Evolutionary conservation across 2,797 vertebrate genomes (phyloP).

Genomic region (Masticophis lateralis): DNA sequence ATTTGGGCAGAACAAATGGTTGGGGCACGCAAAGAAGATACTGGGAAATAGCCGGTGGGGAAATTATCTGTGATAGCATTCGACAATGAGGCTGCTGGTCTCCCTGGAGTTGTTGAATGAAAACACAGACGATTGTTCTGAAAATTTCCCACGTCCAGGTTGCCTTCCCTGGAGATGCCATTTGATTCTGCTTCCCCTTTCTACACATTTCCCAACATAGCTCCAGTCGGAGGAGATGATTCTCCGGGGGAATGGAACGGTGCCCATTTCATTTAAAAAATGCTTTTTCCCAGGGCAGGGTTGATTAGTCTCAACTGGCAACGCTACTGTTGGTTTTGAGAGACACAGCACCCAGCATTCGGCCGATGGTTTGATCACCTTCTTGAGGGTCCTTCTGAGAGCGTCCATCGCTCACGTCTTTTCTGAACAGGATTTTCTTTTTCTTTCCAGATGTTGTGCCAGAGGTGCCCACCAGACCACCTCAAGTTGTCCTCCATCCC

Average conservation of each 20-base stretch:
- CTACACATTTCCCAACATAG: no score
- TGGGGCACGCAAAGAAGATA: not conserved
- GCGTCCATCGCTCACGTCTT: not conserved
- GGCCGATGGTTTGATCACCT: not conserved
- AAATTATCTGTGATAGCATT: not conserved
- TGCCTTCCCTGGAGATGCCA: not conserved
- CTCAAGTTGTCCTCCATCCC: constrained; percentile 94
- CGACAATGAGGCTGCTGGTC: not conserved
- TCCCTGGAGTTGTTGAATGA: not conserved
- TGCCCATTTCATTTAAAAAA: not conserved
- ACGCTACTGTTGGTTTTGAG: not conserved
- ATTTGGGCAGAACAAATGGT: not conserved
- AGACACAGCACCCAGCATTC: not conserved
- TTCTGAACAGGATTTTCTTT: constrained; percentile 16
- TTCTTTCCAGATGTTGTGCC: constrained; percentile 86
- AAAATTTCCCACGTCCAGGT: not conserved
- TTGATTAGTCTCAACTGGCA: not conserved
- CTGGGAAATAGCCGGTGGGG: not conserved
- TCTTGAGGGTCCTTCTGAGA: not conserved
- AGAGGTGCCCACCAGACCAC: constrained; percentile 88
- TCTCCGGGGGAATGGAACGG: not conserved
- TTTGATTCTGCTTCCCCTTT: not conserved
- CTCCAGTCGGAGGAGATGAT: not conserved
- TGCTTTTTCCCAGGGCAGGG: not conserved
- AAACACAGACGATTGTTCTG: not conserved